These are phyloP conservation scores for Lethocerus indicus DNA, from an alignment of 1,140 invertebrate species.

Conservation along the genomic window DNA sequence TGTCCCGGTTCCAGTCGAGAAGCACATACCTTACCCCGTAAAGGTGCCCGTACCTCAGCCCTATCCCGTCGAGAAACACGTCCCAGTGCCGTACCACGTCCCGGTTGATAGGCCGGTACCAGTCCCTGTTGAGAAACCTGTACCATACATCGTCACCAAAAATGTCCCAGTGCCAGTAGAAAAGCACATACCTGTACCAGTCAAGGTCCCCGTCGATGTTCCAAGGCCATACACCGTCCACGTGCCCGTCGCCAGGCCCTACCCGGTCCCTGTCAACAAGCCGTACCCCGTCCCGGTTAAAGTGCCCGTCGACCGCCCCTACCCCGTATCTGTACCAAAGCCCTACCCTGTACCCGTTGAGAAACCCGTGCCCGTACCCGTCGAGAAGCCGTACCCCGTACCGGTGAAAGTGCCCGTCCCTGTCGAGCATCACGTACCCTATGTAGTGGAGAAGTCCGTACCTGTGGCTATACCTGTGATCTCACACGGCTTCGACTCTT, in stretches of 20 bases:
- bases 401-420: constrained; percentile 4
- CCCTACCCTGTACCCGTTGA: constrained; percentile 6
- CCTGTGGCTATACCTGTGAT: neutral
- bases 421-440: neutral
- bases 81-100: constrained; percentile 15
- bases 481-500: too few species aligned
- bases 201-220: constrained; percentile 11
- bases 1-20: constrained; percentile 17
- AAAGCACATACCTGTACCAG: constrained; percentile 8
- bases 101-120: constrained; percentile 22
- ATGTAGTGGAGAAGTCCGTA: neutral
- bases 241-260: constrained; percentile 4
- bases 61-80: constrained; percentile 35
- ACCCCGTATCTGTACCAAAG: constrained; percentile 6
- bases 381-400: constrained; percentile 6
- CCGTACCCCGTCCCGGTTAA: constrained; percentile 6
- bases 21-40: constrained; percentile 20
- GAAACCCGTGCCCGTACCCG: constrained; percentile 6
- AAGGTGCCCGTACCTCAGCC: constrained; percentile 50
- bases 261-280: constrained; percentile 7
- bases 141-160: constrained; percentile 8
- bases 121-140: constrained; percentile 4
- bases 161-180: constrained; percentile 6
- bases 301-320: constrained; percentile 6
- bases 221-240: constrained; percentile 10